Percentiles rank a stretch among this genome's conserved stretches.
These are phyloP conservation scores for Chymomyza caudatula DNA, from an alignment of 2,888 invertebrate species.

Conservation along the genomic window DNA sequence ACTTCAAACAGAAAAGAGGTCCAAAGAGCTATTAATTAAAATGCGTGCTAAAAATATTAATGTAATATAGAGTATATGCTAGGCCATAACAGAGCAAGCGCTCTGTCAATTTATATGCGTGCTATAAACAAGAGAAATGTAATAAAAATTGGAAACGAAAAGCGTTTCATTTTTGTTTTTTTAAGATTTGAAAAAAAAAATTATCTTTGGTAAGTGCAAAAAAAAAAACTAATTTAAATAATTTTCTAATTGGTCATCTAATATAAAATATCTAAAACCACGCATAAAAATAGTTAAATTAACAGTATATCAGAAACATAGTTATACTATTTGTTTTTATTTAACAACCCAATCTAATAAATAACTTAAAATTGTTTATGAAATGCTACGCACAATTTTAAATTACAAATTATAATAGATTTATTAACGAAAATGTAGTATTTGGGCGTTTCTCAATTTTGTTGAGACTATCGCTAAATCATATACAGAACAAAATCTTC, in stretches of 20 bases:
- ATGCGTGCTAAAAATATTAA: background rate
- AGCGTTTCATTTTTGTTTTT: constrained; percentile 2
- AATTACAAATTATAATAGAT: no score
- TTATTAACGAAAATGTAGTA: no score
- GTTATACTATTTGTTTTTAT: no score
- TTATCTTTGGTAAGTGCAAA: constrained; percentile 33
- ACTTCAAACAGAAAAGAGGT: background rate
- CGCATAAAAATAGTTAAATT: background rate
- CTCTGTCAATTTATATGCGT: background rate
- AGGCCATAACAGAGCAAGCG: background rate
- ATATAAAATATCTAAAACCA: background rate
- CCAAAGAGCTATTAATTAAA: background rate
- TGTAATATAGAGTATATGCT: background rate
- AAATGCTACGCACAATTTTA: no score
- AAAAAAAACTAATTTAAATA: background rate
- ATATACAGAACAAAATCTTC: no score
- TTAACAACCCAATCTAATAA: no score
- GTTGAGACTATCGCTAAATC: no score
- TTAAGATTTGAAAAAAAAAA: background rate
- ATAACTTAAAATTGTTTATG: no score
- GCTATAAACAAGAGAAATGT: constrained; percentile 8
- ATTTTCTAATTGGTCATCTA: no score
- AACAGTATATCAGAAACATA: no score
- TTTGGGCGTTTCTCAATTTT: no score
- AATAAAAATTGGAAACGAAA: constrained; percentile 28